Evolutionary conservation across 2,113 vertebrate species (phyloP).

Genomic region (Oenanthe melanoleuca): DNA sequence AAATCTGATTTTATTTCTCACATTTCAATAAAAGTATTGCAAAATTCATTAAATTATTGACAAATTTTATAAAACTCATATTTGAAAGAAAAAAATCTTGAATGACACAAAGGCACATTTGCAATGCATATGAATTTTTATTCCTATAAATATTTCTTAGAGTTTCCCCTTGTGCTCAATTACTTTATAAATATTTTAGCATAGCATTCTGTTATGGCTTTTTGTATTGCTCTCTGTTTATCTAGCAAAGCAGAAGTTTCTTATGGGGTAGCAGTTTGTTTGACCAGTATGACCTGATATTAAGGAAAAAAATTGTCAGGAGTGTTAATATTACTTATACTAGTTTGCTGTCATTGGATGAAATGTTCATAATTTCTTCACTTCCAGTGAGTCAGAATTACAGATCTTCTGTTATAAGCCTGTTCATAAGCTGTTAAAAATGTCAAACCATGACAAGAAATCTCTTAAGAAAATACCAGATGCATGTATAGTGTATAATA

Average conservation of each 20-base stretch:
- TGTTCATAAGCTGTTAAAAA: neutral
- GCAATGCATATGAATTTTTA: neutral
- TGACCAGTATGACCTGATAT: neutral
- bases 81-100: neutral
- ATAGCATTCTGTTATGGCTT: neutral
- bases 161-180: neutral
- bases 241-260: neutral
- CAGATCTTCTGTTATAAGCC: neutral
- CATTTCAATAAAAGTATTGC: neutral
- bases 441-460: neutral
- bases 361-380: neutral
- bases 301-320: accelerated
- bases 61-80: neutral
- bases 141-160: neutral
- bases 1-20: neutral
- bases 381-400: neutral
- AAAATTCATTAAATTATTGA: neutral
- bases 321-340: neutral
- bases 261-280: neutral
- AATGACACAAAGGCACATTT: neutral
- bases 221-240: neutral
- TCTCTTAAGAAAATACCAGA: neutral
- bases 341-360: neutral
- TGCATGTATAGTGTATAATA: neutral
- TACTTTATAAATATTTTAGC: neutral